phyloP scores from a whole-genome alignment of 2,888 invertebrate genomes.

The Chaitophorus viminalis region DNA sequence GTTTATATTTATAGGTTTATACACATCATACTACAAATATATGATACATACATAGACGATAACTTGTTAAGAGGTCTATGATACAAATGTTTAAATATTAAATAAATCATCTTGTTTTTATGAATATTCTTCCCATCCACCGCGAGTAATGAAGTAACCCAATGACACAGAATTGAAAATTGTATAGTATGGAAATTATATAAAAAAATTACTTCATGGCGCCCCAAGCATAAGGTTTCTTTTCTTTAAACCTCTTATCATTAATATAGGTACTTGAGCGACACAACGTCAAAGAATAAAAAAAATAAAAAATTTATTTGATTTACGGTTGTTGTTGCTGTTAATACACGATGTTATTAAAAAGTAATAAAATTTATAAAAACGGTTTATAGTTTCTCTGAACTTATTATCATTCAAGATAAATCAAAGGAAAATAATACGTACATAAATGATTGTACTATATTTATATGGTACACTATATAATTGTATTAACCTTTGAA shows the following conservation, averaged over 20 bases:
- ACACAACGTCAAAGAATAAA: not conserved
- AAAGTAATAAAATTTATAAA: slow-evolving; percentile 26
- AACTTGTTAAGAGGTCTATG: too few relatives aligned
- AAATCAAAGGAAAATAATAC: not conserved
- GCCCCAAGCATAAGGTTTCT: slow-evolving; percentile 2
- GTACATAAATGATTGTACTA: not conserved
- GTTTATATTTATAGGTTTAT: too few relatives aligned
- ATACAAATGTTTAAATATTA: too few relatives aligned
- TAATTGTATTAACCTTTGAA: not conserved
- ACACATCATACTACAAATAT: too few relatives aligned
- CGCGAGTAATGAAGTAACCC: not conserved
- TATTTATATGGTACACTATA: not conserved
- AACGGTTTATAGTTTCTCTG: not conserved
- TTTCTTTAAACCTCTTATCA: not conserved
- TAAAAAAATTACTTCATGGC: not conserved
- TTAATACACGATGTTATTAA: slow-evolving; percentile 35
- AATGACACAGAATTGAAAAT: not conserved
- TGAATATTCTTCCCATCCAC: not conserved
- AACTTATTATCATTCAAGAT: not conserved
- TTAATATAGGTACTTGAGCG: not conserved
- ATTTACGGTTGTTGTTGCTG: not conserved
- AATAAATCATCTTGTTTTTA: too few relatives aligned
- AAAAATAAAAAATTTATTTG: slow-evolving; percentile 3
- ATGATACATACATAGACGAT: too few relatives aligned
- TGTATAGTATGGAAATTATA: not conserved